Base-by-base conservation (phyloP, 2,888 invertebrate genomes). In the Mesodorylaimus sp. region DNA sequence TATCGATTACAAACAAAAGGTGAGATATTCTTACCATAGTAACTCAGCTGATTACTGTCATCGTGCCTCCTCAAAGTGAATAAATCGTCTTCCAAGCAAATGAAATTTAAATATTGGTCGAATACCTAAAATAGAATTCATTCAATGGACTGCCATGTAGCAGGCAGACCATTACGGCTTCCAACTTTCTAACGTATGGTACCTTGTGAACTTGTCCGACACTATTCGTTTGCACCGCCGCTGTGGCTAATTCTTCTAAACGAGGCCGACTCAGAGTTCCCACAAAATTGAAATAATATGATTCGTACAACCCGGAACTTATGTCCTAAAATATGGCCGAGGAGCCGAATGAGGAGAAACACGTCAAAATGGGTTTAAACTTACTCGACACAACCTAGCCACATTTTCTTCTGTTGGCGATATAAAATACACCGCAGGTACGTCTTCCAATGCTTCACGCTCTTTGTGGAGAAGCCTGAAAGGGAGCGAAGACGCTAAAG, bases 41-140 rank as follows among this genome's bases (percentile, higher is more conserved):
- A 97, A 1, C 91, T 89, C 52, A 93, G 74, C 38, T 79, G 69
- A 61, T 89, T 87, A 60, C 83, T 83, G 63, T 86, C 84, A 67
- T 89, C 87, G 69, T 93, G 87, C 64, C 85, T 80, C 61, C 59
- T 53, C n/a, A 64, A 54, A 16, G 61, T 62, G 70, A 95, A 99
- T 68, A 99, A 77, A 66, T 97, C 93, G 70, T 97, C 91, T 73
- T 99, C 97, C 56, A 99, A 72, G 44, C 87, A 83, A 59, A 99
- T 91, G 63, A 97, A 99, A 72, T 95, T 95, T 49, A 95, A 76
- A 74, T 95, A 97, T 70, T 99, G 97, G 69, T 99, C 97, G 71
- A 80, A 93, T 16, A 97, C 77, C 78, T 79, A 59, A 24, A 70
- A 55, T 36, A 60, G 52, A 55, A 10, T 7, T 32, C n/a, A n/a